These are phyloP conservation scores for Oasisia sp. DNA, from an alignment of 2,888 invertebrate genomes.

Conservation along the genomic window DNA sequence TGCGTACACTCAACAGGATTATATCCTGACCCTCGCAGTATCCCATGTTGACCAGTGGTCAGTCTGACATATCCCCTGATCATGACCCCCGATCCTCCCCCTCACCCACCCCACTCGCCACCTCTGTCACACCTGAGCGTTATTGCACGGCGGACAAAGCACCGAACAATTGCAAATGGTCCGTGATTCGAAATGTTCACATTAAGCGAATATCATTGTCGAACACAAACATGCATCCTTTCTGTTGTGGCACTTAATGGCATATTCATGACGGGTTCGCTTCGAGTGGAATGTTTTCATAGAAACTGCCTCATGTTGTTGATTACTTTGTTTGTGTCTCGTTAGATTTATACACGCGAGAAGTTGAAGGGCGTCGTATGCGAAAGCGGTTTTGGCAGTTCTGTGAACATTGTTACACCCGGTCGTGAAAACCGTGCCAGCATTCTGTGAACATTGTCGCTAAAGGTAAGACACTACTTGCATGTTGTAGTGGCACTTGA, in stretches of 20 bases:
- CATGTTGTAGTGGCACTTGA: neutral
- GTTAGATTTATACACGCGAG: neutral
- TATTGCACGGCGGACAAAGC: neutral
- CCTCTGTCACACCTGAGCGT: neutral
- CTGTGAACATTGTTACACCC: neutral
- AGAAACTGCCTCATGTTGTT: slow-evolving; percentile 3
- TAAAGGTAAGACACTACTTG: neutral
- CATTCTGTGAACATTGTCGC: neutral
- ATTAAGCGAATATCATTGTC: slow-evolving; percentile 4
- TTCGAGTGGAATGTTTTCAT: neutral
- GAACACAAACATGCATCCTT: neutral
- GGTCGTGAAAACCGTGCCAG: neutral
- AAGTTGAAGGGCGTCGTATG: neutral
- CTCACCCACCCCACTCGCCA: neutral
- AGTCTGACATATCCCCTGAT: neutral
- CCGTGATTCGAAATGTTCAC: neutral
- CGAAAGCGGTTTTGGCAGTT: neutral
- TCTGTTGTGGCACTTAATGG: slow-evolving; percentile 12
- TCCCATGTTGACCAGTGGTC: neutral
- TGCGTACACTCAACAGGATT: neutral
- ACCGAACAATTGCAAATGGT: neutral
- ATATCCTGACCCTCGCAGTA: neutral
- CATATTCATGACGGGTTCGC: neutral
- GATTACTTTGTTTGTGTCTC: neutral
- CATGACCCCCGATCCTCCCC: too few species aligned